Evolutionary conservation across 92 coral and sea anemone species (phyloP), one percentile per base, ranked within the genome.

Genomic region (Desmophyllum pertusum): DNA sequence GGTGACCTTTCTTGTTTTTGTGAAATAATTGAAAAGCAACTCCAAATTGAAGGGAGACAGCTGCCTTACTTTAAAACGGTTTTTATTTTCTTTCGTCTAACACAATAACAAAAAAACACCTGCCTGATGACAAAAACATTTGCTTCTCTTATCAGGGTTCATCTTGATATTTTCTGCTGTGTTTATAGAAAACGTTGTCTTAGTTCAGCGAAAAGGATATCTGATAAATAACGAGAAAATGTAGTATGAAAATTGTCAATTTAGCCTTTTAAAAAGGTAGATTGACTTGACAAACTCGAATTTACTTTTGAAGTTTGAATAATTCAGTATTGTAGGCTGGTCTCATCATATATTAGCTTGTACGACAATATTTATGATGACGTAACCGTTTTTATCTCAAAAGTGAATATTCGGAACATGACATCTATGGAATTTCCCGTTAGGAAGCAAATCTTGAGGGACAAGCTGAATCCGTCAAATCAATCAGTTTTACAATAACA

Each of bases 401-500:
- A n/a, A n/a, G n/a, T n/a, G 65, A 9, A 59, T 59, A 59, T 59
- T 59, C n/a, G n/a, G 65, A 59, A 59, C 15, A 59, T 25, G 35
- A 15, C 33, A 59, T 59, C 65, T 59, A 3, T 4, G 27, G 35
- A 4, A 59, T 59, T 59, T 59, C 65, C 65, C 65, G n/a, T 27
- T 25, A 59, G 65, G 65, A 59, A 59, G 27, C 65, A 59, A 59
- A 59, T 59, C 35, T 59, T 27, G 65, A n/a, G n/a, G n/a, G n/a
- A 59, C 65, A 59, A 59, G 13, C 65, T 59, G 27, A 3, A 27
- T 59, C 65, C 65, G 65, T 33, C 25, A 59, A 59, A 27, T 59
- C 9, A 29, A 59, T 25, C 65, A 10, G 35, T 59, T 59, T 15
- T 27, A 15, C 65, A 59, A 13, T 7, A 48, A 59, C 65, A 59